These are phyloP conservation scores for Poeciliopsis gracilis DNA, from an alignment of 2,797 vertebrate genomes.

Conservation along the genomic window DNA sequence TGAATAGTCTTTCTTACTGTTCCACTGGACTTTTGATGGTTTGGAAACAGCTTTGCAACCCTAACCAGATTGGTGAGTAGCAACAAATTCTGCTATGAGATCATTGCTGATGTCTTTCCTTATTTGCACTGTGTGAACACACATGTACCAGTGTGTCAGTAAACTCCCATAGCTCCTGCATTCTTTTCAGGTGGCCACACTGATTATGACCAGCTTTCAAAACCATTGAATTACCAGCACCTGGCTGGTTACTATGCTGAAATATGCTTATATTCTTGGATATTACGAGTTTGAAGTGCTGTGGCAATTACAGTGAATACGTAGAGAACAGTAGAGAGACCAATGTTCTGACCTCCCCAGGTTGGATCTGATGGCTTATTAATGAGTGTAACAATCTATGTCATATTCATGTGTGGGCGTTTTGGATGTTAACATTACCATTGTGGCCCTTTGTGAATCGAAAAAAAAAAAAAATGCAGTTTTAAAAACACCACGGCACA, in stretches of 20 bases:
- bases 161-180: not conserved
- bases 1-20: not conserved
- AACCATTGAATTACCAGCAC: not conserved
- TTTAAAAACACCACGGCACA: conserved; percentile 17
- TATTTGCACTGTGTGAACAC: not conserved
- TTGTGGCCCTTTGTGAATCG: not conserved
- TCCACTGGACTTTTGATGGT: not conserved
- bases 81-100: not conserved
- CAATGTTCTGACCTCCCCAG: not conserved
- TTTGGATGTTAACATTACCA: not conserved
- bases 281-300: not conserved
- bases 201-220: not conserved
- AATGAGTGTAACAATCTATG: not conserved
- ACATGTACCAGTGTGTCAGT: not conserved
- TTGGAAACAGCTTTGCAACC: not conserved
- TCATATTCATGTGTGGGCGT: not conserved
- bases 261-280: not conserved
- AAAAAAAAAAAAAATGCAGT: not conserved
- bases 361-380: not conserved
- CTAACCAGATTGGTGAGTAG: not conserved
- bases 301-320: not conserved
- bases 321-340: not conserved
- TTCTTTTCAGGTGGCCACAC: not conserved
- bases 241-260: not conserved
- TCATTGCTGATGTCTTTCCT: not conserved